phyloP scores from a whole-genome alignment of 2,113 vertebrate species.

The Dicrurus megarhynchus region DNA sequence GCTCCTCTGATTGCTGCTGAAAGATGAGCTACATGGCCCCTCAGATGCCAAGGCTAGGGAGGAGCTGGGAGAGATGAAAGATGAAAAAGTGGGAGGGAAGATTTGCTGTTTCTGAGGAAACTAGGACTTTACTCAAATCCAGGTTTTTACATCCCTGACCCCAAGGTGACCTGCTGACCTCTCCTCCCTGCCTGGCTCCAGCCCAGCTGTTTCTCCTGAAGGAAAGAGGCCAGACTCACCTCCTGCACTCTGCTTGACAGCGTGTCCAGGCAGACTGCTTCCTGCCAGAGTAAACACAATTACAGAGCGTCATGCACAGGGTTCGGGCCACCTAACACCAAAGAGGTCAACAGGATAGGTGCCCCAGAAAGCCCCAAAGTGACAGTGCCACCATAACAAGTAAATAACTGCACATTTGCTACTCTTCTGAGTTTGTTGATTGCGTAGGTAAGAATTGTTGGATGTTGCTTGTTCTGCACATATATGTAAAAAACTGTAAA shows the following conservation, averaged over 20 bases:
- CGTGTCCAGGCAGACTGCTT: not conserved
- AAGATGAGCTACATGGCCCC: constrained; percentile 4
- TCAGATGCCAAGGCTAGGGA: not conserved
- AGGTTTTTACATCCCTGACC: constrained; percentile 24
- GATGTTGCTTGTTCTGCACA: not conserved
- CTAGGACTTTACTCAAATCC: not conserved
- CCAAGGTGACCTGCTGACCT: constrained; percentile 26
- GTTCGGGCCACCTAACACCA: not conserved
- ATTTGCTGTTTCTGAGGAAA: constrained; percentile 1
- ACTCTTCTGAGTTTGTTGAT: not conserved
- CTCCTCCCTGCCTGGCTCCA: constrained; percentile 7
- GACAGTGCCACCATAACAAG: not conserved
- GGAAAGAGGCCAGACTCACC: constrained; percentile 8
- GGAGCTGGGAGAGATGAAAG: not conserved
- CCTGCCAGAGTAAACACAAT: constrained; percentile 3
- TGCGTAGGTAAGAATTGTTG: not conserved
- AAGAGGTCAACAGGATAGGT: not conserved
- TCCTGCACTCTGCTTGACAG: not conserved
- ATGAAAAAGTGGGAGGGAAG: not conserved
- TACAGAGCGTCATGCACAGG: not conserved
- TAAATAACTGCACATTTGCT: not conserved
- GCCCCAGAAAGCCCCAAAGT: not conserved
- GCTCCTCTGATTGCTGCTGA: not conserved
- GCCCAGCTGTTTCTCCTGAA: constrained; percentile 33
- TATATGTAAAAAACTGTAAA: not conserved